Evolutionary conservation across 1,140 invertebrate genomes (phyloP).

Genomic region (Atta cephalotes): DNA sequence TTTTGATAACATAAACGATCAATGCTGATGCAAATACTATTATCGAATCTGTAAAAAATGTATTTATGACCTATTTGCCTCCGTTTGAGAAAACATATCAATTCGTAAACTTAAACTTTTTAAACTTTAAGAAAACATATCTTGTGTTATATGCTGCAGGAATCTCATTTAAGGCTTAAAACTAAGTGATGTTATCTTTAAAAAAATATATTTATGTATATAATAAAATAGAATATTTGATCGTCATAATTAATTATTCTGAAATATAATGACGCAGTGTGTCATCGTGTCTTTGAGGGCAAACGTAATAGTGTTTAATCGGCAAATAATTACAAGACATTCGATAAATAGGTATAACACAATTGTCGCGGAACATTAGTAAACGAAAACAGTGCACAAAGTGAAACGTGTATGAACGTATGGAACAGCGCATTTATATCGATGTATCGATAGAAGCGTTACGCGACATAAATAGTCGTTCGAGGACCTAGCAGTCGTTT

Average conservation of each 20-base stretch:
- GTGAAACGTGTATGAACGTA: not conserved
- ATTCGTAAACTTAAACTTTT: constrained; percentile 7
- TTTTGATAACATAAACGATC: not conserved
- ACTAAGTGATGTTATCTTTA: not conserved
- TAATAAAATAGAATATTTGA: not conserved
- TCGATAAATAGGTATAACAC: constrained; percentile 8
- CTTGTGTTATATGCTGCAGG: not conserved
- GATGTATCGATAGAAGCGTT: constrained; percentile 8
- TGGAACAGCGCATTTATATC: not conserved
- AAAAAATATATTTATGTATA: not conserved
- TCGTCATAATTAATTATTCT: constrained; percentile 11
- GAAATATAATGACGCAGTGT: not conserved
- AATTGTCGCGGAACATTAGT: constrained; percentile 26
- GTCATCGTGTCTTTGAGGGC: constrained; percentile 7
- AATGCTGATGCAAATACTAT: not conserved
- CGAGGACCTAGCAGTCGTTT: constrained; percentile 33
- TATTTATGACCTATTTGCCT: not conserved
- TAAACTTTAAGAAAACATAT: no score
- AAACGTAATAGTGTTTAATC: constrained; percentile 23
- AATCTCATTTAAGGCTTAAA: not conserved
- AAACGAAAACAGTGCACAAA: constrained; percentile 1
- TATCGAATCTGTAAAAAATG: not conserved
- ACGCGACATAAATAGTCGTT: not conserved
- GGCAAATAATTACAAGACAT: constrained; percentile 30
- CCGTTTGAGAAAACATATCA: not conserved